phyloP scores from a whole-genome alignment of 2,888 invertebrate species.

The Mimas tiliae region DNA sequence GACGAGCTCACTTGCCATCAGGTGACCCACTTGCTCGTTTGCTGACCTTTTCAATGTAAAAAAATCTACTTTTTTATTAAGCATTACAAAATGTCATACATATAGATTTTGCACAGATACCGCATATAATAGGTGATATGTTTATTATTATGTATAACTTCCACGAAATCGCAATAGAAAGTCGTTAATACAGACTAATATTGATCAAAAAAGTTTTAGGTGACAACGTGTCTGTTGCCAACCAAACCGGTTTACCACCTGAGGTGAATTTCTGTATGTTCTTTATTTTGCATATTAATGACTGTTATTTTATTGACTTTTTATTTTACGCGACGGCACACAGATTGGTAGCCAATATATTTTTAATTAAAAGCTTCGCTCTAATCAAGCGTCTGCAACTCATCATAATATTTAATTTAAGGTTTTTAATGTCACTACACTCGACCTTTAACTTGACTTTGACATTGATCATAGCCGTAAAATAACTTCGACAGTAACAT shows the following conservation, averaged over 20 bases:
- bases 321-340: constrained; percentile 53
- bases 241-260: constrained; percentile 80
- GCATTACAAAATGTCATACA: neutral
- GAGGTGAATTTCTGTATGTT: constrained; percentile 65
- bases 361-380: constrained; percentile 45
- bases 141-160: constrained; percentile 2
- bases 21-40: too few relatives aligned
- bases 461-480: neutral
- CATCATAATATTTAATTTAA: constrained; percentile 25
- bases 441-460: constrained; percentile 7
- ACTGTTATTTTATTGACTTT: constrained; percentile 64
- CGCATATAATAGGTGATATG: neutral
- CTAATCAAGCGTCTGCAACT: constrained; percentile 21
- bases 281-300: constrained; percentile 75
- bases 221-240: constrained; percentile 79
- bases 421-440: constrained; percentile 8
- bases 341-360: constrained; percentile 44
- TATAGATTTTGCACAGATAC: neutral
- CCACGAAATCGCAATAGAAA: constrained; percentile 43
- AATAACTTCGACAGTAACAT: neutral
- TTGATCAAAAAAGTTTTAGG: constrained; percentile 55
- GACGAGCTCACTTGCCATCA: too few relatives aligned
- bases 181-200: constrained; percentile 58
- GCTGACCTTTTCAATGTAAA: too few relatives aligned
- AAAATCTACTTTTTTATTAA: too few relatives aligned